phyloP scores from a whole-genome alignment of 2,888 invertebrate species.

The Galeopsomyia nigrocyanea region DNA sequence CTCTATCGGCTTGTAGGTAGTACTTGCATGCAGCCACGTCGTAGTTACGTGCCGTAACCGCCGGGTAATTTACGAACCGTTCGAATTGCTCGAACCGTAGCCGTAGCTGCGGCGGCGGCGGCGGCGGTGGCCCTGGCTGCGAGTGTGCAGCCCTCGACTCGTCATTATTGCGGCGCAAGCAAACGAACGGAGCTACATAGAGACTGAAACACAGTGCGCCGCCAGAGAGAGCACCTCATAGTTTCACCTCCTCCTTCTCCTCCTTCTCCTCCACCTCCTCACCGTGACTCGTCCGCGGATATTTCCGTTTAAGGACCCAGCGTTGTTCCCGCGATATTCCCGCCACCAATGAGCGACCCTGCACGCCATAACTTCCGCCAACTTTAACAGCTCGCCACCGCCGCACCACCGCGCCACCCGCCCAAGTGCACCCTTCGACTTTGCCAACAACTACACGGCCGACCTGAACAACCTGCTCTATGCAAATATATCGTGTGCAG shows the following conservation, averaged over 20 bases:
- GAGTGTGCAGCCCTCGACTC: conserved; percentile 43
- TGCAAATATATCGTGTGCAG: conserved; percentile 46
- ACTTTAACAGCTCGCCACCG: conserved; percentile 49
- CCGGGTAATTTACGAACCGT: conserved; percentile 55
- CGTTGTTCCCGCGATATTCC: conserved; percentile 45
- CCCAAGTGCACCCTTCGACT: conserved; percentile 49
- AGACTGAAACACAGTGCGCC: conserved; percentile 11
- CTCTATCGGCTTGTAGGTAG: conserved; percentile 15
- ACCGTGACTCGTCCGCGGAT: conserved; percentile 47
- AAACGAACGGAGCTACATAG: conserved; percentile 33
- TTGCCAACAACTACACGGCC: conserved; percentile 41
- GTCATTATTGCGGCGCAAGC: conserved; percentile 52
- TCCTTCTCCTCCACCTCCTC: too few relatives aligned
- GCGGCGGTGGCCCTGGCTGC: too few relatives aligned
- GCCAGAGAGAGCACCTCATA: conserved; percentile 39
- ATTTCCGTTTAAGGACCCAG: conserved; percentile 51
- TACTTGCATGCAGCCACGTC: conserved; percentile 39
- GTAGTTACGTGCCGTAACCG: conserved; percentile 49
- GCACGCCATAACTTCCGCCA: conserved; percentile 51
- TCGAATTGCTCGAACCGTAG: conserved; percentile 45
- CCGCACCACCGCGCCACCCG: conserved; percentile 3
- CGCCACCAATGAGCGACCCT: conserved; percentile 47
- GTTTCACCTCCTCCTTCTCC: conserved; percentile 45
- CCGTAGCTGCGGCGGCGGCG: conserved; percentile 31
- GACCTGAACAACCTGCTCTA: conserved; percentile 47